Percentiles rank a stretch among this genome's conserved stretches.
phyloP scores from a whole-genome alignment of 1,140 invertebrate genomes.

The Bombus soroeensis region DNA sequence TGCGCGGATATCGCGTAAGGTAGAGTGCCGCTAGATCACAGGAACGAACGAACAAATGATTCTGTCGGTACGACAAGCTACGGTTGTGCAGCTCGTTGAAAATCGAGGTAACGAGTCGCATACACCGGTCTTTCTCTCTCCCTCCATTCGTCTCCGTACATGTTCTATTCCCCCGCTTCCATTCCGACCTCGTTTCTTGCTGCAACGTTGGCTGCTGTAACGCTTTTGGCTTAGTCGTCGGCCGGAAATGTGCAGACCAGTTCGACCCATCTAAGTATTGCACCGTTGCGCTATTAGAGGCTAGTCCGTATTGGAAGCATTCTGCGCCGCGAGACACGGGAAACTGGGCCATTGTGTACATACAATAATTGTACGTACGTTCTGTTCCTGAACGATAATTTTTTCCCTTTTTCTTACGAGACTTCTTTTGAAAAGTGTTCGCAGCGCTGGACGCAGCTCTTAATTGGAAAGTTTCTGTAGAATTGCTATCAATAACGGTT shows the following conservation, averaged over 20 bases:
- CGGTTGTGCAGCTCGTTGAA: slow-evolving; percentile 40
- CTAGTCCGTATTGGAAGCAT: slow-evolving; percentile 18
- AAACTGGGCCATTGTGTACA: slow-evolving; percentile 9
- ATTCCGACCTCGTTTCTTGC: slow-evolving; percentile 35
- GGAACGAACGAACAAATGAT: slow-evolving; percentile 20
- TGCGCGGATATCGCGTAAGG: slow-evolving; percentile 3
- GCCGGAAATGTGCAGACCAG: slow-evolving; percentile 5
- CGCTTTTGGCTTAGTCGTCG: slow-evolving; percentile 31
- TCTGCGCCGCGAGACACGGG: not conserved
- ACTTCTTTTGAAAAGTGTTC: not conserved
- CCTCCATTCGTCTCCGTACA: not conserved
- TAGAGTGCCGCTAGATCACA: not conserved
- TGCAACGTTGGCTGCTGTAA: slow-evolving; percentile 9
- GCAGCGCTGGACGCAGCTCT: too few relatives aligned
- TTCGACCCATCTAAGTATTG: slow-evolving; percentile 40
- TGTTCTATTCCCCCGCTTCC: not conserved
- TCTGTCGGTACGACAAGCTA: slow-evolving; percentile 17
- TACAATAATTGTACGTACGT: not conserved
- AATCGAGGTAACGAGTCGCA: slow-evolving; percentile 48
- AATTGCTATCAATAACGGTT: not conserved
- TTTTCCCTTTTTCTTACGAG: not conserved
- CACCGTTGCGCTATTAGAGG: slow-evolving; percentile 9
- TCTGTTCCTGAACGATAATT: not conserved
- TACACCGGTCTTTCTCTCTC: not conserved
- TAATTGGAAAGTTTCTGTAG: not conserved